Evolutionary conservation across 1,140 invertebrate genomes (phyloP), one percentile per base, ranked within the genome.

Genomic region (Caerostris extrusa): DNA sequence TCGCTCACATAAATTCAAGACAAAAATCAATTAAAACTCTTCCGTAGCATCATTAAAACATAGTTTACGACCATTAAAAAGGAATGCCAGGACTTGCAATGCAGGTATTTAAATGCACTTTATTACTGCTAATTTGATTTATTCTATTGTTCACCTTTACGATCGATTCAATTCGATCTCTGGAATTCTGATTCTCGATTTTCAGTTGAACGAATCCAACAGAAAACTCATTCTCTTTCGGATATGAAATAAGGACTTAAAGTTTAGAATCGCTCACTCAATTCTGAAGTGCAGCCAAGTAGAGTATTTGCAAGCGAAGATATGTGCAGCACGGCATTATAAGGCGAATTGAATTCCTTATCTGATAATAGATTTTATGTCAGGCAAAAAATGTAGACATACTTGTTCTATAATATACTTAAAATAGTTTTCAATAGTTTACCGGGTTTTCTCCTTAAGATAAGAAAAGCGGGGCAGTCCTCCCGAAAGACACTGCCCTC

Each of bases 241-340:
- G 5, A 77, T 77, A 77, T 77, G 69, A 77, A 77, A 77, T 53
- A 34, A 10, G 50, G 69, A 77, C 50, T 10, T 77, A 77, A 77
- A 50, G 69, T 77, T 61, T 77, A 77, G 69, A 77, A 77, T 77
- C 14, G 69, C 50, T 53, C 69, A 5, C 69, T 77, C 34, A 77
- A 34, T 50, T 34, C 69, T 77, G 69, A 77, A 77, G 69, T 34
- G 69, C 69, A 77, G 34, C 7, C 7, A 53, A 34, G 69, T 8
- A 8, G 50, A 77, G 50, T 34, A 34, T 53, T 77, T 50, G 34
- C 8, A 10, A 8, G 8, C 3, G 10, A 12, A 50, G 69, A 77
- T 50, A 77, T 50, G 34, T 34, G 34, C 12, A 12, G 34, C 12
- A 77, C 12, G 34, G 3, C 69, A 12, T 77, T 77, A 50, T 12